Evolutionary conservation across 2,797 vertebrate genomes (phyloP).

Genomic region (Smutsia gigantea): DNA sequence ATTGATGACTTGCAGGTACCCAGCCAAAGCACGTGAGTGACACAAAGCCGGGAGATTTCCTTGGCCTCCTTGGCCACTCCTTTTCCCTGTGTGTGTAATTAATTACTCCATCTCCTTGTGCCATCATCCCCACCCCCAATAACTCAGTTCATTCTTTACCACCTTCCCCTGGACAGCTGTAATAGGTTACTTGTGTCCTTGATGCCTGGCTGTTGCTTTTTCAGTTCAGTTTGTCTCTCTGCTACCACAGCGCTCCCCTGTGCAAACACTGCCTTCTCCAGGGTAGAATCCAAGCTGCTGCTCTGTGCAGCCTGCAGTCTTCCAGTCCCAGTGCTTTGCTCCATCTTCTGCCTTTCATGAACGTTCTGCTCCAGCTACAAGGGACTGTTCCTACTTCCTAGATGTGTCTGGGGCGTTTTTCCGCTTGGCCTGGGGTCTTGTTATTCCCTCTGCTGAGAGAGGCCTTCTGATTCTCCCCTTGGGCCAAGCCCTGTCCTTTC

Average conservation of each 20-base stretch:
- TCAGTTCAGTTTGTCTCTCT: not conserved
- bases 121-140: no score
- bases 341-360: not conserved
- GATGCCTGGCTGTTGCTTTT: not conserved
- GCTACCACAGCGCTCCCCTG: not conserved
- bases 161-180: not conserved
- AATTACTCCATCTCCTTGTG: not conserved
- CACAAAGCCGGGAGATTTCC: not conserved
- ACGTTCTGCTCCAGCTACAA: not conserved
- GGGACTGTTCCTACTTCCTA: not conserved
- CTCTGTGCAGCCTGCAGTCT: accelerated
- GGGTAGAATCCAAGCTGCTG: not conserved
- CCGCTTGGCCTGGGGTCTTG: not conserved
- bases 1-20: not conserved
- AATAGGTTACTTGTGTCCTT: not conserved
- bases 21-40: not conserved
- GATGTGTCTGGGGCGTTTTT: not conserved
- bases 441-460: not conserved
- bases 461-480: not conserved
- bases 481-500: not conserved
- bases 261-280: not conserved
- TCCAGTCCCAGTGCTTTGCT: not conserved
- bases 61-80: not conserved
- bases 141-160: not conserved
- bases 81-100: not conserved